phyloP scores from a whole-genome alignment of 2,113 vertebrate species.

The Cettia cetti region DNA sequence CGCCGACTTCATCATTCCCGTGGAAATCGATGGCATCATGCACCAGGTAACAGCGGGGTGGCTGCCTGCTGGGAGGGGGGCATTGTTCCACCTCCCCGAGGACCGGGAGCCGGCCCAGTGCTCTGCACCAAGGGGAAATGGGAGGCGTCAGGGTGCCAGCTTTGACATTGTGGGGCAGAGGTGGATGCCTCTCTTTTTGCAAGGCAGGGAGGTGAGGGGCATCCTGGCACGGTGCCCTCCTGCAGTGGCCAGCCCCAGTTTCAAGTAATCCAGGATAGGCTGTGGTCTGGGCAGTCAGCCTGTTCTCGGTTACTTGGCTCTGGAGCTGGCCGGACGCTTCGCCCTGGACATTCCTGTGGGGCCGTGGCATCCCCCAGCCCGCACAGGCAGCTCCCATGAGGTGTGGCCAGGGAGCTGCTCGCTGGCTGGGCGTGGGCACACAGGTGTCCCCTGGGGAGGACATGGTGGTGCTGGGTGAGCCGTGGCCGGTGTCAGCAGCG shows the following conservation, averaged over 20 bases:
- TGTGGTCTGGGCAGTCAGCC: slow-evolving; percentile 87
- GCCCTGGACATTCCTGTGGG: fast-evolving
- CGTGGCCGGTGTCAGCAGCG: fast-evolving
- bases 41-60: slow-evolving; percentile 80
- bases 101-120: fast-evolving
- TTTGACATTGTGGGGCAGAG: fast-evolving
- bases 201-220: neutral
- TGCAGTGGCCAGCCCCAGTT: slow-evolving; percentile 78
- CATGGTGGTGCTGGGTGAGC: fast-evolving
- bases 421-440: fast-evolving
- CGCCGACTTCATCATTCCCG: slow-evolving; percentile 92
- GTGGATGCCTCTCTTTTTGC: neutral
- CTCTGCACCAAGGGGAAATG: fast-evolving
- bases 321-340: slow-evolving; percentile 72
- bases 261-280: slow-evolving; percentile 99
- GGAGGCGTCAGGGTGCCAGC: neutral
- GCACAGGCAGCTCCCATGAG: fast-evolving
- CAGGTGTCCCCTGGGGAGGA: neutral
- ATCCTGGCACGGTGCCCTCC: neutral
- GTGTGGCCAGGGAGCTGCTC: fast-evolving
- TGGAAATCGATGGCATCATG: slow-evolving; percentile 91
- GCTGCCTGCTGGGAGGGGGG: neutral
- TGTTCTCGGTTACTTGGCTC: slow-evolving; percentile 96
- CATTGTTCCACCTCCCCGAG: fast-evolving
- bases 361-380: neutral